Base-by-base conservation (phyloP, 2,797 vertebrate species). In the Phrynocephalus guinanensis region DNA sequence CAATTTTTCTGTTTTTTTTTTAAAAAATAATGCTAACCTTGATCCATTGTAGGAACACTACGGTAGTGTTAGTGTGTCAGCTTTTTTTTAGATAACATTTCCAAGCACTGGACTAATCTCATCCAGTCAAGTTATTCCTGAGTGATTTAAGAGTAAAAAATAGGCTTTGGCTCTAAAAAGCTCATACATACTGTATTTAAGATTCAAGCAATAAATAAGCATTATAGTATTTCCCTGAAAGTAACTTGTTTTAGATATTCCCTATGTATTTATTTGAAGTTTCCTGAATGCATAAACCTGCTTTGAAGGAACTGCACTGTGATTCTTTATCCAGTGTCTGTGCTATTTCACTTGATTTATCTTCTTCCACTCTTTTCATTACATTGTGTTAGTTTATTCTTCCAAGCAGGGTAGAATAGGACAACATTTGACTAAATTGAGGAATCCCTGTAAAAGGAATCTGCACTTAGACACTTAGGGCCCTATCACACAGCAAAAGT, bases 401-500 rank as follows among this genome's bases (percentile, higher is more conserved):
- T 79, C 77, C 67, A 85, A 90, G 52, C 71, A 90, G 92, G 50
- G 81, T 89, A 56, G 90, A 91, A 91, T 86, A 79, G 86, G 92
- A 91, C n/a, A 79, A 76, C 50, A 93, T 79, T 85, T 87, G 90
- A 88, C 73, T 86, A 56, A 87, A 63, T 86, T 68, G n/a, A n/a
- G 60, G 60, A 90, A 92, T 76, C 68, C 4, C 66, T 90, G 80
- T 77, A 52, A 91, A 88, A 90, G 83, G 77, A 89, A 44, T 66
- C 0, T 0, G 6, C 81, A 73, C 38, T 44, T 44, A 84, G 84
- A n/a, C 86, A 84, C 88, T 79, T 56, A 56, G 38, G 38, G 38
- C 38, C 38, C 38, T 44, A 44, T 44, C 5, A 44, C 38, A 44
- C 38, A 44, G 38, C 38, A 4, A 44, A 44, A 44, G 38, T 44